Conservation (phyloP, 53 echinoderm and acorn worm species). For the Mesocentrotus franciscanus region DNA sequence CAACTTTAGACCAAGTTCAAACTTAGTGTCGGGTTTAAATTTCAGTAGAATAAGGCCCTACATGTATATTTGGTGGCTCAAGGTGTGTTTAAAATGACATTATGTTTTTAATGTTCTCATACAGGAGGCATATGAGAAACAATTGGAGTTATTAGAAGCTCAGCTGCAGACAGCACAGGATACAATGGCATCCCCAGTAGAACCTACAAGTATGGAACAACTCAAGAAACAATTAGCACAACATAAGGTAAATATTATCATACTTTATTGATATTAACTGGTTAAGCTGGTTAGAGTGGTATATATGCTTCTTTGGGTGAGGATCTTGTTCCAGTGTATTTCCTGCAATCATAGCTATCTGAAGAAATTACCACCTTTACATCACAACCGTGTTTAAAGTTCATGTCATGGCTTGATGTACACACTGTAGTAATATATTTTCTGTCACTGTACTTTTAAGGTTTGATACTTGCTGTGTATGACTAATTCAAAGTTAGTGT, state of each 20-base stretch:
- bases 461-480: too few relatives aligned
- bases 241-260: slow-evolving; percentile 73
- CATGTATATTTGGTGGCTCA: too few relatives aligned
- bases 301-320: background rate
- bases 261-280: background rate
- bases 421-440: too few relatives aligned
- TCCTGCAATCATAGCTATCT: background rate
- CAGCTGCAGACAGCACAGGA: slow-evolving; percentile 81
- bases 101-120: background rate
- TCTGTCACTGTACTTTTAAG: too few relatives aligned
- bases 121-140: slow-evolving; percentile 88
- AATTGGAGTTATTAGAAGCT: slow-evolving; percentile 76
- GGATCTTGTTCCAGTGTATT: background rate
- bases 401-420: too few relatives aligned
- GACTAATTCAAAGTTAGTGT: too few relatives aligned
- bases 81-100: background rate
- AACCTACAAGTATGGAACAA: slow-evolving; percentile 77
- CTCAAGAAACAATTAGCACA: slow-evolving; percentile 80
- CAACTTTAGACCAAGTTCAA: too few relatives aligned
- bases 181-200: slow-evolving; percentile 74
- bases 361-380: background rate
- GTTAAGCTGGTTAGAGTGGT: background rate
- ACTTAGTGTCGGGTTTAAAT: too few relatives aligned
- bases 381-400: background rate
- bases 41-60: too few relatives aligned